phyloP scores from a whole-genome alignment of 2,113 vertebrate species.

The Crotalus viridis region DNA sequence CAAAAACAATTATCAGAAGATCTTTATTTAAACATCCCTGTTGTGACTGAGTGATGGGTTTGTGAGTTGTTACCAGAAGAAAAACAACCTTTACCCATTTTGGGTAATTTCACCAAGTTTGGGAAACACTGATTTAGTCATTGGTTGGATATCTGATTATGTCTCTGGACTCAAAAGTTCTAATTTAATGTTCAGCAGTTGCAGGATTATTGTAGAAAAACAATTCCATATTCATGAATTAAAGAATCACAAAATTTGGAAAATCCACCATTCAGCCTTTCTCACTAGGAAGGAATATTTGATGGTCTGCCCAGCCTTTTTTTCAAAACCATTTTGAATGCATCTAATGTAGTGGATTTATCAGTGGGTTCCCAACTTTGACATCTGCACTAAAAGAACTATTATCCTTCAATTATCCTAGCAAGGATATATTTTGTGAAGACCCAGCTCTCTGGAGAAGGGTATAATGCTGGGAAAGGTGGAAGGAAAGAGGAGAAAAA shows the following conservation, averaged over 20 bases:
- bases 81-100: not conserved
- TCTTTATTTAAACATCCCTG: not conserved
- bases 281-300: not conserved
- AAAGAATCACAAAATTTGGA: not conserved
- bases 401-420: too few relatives aligned
- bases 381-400: not conserved
- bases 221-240: not conserved
- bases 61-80: not conserved
- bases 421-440: too few relatives aligned
- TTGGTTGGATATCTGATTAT: conserved; percentile 22
- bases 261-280: not conserved
- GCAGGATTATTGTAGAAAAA: not conserved
- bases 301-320: not conserved
- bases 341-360: not conserved
- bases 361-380: not conserved
- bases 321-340: not conserved
- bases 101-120: not conserved
- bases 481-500: too few relatives aligned
- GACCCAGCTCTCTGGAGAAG: too few relatives aligned
- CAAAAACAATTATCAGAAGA: not conserved
- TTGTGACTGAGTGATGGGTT: not conserved
- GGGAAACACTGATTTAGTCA: not conserved
- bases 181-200: not conserved
- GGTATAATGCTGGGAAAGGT: too few relatives aligned
- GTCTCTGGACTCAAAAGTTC: not conserved